Percentiles rank a stretch among this genome's conserved stretches.
Conservation (phyloP, 2,113 vertebrate species). For the Thamnophis sirtalis region DNA sequence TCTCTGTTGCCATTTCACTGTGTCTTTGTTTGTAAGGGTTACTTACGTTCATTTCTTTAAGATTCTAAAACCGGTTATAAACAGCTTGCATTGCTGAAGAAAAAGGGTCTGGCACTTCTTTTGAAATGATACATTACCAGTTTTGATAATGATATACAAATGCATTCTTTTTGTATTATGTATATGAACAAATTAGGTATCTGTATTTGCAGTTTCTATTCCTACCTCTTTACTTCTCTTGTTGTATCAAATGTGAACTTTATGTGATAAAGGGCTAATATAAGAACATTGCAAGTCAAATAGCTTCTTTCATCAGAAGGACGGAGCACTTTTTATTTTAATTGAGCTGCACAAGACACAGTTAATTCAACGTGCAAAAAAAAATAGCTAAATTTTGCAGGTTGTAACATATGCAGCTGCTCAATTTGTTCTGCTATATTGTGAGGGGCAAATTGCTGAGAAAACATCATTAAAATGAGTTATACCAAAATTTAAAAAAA, state of each 20-base stretch:
- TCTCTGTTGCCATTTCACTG: not conserved
- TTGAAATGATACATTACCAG: not conserved
- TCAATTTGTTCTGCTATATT: not conserved
- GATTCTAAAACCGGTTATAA: not conserved
- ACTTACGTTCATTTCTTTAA: not conserved
- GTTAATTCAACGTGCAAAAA: not conserved
- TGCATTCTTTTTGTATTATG: not conserved
- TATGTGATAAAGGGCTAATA: not conserved
- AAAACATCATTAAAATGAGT: not conserved
- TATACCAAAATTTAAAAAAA: not conserved
- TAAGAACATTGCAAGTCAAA: not conserved
- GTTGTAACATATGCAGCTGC: not conserved
- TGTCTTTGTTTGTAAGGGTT: not conserved
- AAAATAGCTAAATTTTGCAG: not conserved
- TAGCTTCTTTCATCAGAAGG: not conserved
- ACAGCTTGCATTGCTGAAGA: not conserved
- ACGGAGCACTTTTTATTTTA: not conserved
- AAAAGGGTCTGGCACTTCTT: slow-evolving; percentile 8
- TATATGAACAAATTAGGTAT: not conserved
- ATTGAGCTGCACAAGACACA: not conserved
- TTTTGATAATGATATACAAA: not conserved
- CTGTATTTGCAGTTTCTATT: not conserved
- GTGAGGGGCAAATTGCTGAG: not conserved
- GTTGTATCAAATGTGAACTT: not conserved
- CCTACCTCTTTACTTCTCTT: slow-evolving; percentile 9